Percentiles rank a stretch among this genome's conserved stretches.
These are phyloP conservation scores for Augochlora pura DNA, from an alignment of 1,140 invertebrate species.

Conservation along the genomic window DNA sequence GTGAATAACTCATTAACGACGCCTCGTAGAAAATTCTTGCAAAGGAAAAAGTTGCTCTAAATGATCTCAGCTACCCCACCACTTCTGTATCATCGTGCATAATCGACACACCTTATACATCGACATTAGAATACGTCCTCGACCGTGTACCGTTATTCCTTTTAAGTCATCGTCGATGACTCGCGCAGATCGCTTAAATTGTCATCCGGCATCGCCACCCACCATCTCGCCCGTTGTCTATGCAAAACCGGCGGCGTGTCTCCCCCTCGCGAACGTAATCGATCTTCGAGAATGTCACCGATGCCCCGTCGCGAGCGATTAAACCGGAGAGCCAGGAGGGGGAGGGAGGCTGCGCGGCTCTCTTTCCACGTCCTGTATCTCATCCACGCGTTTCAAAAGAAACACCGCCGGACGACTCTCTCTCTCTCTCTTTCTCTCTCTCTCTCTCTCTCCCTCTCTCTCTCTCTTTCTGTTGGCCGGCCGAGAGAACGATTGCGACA, in stretches of 20 bases:
- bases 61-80: too few relatives aligned
- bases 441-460: too few relatives aligned
- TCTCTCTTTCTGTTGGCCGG: too few relatives aligned
- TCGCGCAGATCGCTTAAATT: constrained; percentile 16
- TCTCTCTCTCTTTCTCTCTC: too few relatives aligned
- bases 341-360: too few relatives aligned
- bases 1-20: too few relatives aligned
- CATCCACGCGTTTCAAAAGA: constrained; percentile 21
- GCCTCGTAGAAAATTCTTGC: too few relatives aligned
- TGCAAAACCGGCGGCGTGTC: constrained; percentile 29
- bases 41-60: too few relatives aligned
- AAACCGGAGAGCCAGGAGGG: not conserved
- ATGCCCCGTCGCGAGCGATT: constrained; percentile 3
- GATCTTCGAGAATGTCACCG: constrained; percentile 11
- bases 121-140: not conserved
- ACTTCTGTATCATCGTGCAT: too few relatives aligned
- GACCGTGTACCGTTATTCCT: constrained; percentile 26
- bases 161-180: constrained; percentile 25
- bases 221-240: not conserved
- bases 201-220: constrained; percentile 25
- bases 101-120: too few relatives aligned
- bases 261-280: too few relatives aligned
- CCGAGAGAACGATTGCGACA: constrained; percentile 41
- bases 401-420: too few relatives aligned
- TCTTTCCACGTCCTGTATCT: constrained; percentile 11